Conservation (phyloP, 2,797 vertebrate species). For the Eulemur rubriventer region DNA sequence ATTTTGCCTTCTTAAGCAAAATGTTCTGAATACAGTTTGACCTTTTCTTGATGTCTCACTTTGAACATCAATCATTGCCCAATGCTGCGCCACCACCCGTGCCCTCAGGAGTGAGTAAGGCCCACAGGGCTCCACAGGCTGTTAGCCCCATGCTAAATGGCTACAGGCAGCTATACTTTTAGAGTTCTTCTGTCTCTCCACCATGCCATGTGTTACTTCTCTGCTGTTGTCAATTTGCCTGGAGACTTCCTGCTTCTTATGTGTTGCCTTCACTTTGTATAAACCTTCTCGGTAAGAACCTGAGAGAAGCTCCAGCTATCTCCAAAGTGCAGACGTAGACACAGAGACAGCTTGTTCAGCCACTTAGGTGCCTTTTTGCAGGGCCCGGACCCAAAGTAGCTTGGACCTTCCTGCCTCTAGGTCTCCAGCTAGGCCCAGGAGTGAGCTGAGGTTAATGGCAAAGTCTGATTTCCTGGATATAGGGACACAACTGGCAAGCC, state of each 20-base stretch:
- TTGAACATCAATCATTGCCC: constrained; percentile 47
- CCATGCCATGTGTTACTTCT: constrained; percentile 1
- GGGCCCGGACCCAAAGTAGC: neutral
- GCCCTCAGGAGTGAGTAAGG: neutral
- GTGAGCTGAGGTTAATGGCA: neutral
- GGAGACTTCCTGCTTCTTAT: neutral
- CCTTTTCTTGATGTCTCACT: constrained; percentile 60
- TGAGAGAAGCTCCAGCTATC: neutral
- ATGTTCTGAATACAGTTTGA: constrained; percentile 60
- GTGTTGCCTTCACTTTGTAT: neutral
- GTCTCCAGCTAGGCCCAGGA: neutral
- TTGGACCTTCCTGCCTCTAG: neutral
- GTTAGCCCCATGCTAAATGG: neutral
- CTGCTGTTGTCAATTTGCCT: neutral
- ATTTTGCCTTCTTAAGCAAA: constrained; percentile 61
- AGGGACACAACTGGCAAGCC: neutral
- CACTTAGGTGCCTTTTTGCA: neutral
- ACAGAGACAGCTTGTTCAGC: neutral
- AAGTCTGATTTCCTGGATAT: neutral
- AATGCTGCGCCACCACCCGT: neutral
- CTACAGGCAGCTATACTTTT: neutral
- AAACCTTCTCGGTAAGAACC: neutral
- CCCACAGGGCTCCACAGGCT: neutral
- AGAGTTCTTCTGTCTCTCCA: neutral
- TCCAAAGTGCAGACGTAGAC: neutral